Evolutionary conservation across 2,888 invertebrate species (phyloP), one percentile per base, ranked within the genome.

Genomic region (Cenopis cana): DNA sequence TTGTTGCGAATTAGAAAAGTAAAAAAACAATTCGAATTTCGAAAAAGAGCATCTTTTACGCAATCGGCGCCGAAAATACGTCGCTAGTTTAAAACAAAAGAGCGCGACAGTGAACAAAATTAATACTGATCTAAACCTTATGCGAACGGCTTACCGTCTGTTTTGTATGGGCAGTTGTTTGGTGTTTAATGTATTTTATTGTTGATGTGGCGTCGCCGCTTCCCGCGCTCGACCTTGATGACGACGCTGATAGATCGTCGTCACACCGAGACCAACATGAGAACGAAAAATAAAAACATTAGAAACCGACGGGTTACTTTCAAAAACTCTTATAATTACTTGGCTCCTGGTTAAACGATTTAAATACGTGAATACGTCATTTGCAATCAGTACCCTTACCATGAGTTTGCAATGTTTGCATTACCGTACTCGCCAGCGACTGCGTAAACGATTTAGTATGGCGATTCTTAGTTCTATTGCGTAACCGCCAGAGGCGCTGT

Each of bases 211-310:
- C 36, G 20, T 12, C n/a, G 29, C 24, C 74, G 73, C 74, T 75
- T 76, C 75, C 68, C 77, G 76, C 77, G 72, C 70, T 73, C 78
- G 89, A 87, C 91, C 90, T 91, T 91, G 90, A 80, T 84, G 87
- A 86, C 86, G 86, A 82, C 88, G 84, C 82, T 85, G 89, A 88
- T 85, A 82, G 87, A 91, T 89, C 77, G 70, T 54, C 60, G 56
- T 59, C 54, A 52, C 49, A 18, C 41, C 11, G 12, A 20, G 46
- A 36, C 68, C 36, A 54, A 65, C 50, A 64, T 50, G 64, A 64
- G 55, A 67, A 24, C n/a, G 38, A 68, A 73, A 71, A 49, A 61
- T 62, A 41, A 65, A 69, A 67, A 50, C 38, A 55, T 52, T 52
- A 41, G 38, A 38, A 38, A 38, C 38, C 50, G 24, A 49, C 17